phyloP scores from a whole-genome alignment of 2,797 vertebrate species.

The Podarcis siculus region DNA sequence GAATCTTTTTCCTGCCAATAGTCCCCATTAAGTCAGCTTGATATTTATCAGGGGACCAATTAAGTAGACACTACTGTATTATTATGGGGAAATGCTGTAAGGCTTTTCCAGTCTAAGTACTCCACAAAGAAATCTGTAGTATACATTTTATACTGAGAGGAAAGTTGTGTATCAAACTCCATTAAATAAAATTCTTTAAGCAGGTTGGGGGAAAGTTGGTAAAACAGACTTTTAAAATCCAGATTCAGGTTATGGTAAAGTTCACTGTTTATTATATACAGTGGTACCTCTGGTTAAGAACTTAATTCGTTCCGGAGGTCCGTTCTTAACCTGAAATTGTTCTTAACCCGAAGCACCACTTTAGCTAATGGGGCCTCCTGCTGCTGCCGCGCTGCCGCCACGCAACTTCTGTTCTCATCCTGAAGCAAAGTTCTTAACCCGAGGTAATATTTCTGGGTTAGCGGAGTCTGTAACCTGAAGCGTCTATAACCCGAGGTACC shows the following conservation, averaged over 20 bases:
- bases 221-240: slow-evolving; percentile 7
- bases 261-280: not conserved
- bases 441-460: too few relatives aligned
- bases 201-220: not conserved
- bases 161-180: not conserved
- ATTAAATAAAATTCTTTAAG: slow-evolving; percentile 25
- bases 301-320: too few relatives aligned
- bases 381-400: too few relatives aligned
- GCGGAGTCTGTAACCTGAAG: too few relatives aligned
- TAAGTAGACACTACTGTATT: slow-evolving; percentile 9
- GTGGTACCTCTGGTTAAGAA: too few relatives aligned
- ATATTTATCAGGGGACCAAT: slow-evolving; percentile 32
- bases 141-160: not conserved
- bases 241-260: not conserved
- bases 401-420: too few relatives aligned
- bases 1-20: slow-evolving; percentile 33
- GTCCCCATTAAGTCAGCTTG: slow-evolving; percentile 42
- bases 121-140: slow-evolving; percentile 23
- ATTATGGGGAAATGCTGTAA: slow-evolving; percentile 27
- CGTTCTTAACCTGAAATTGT: too few relatives aligned
- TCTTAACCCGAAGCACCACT: too few relatives aligned
- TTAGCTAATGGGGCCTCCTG: too few relatives aligned
- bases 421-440: too few relatives aligned
- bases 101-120: slow-evolving; percentile 31
- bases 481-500: too few relatives aligned